Evolutionary conservation across 2,888 invertebrate genomes (phyloP), one percentile per base, ranked within the genome.

Genomic region (Drosophila yooni): DNA sequence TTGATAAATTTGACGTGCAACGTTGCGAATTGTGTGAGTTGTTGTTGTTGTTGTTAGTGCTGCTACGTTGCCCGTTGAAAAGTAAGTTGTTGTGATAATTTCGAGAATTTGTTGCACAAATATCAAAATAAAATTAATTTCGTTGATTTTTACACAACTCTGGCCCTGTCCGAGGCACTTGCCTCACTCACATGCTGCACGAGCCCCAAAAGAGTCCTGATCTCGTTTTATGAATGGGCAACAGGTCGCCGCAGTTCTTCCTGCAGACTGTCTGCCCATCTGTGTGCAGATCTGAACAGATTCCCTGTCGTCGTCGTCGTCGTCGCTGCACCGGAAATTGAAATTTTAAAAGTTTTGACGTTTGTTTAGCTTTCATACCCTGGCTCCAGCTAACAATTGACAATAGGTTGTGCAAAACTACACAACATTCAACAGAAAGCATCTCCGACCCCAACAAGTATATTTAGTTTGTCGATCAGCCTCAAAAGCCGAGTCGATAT

Each of bases 61-160:
- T 46, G 46, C 46, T 15, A 46, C 53, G 63, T 27, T 54, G 48
- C 60, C 43, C 51, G 64, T 64, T 80, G 88, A 89, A 77, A 86
- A 77, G 84, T 82, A 84, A 79, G 83, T 88, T 89, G 88, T 88
- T 88, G 87, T 89, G 87, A 89, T 88, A 85, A 83, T 88, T 89
- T 77, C 76, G 74, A 63, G 83, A 79, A 80, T 87, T 82, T 84
- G 86, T 79, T 84, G 88, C 77, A 70, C 79, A 89, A 87, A 86
- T 85, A 89, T 88, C 87, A 88, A 88, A 88, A 88, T 88, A 88
- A 88, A 89, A 88, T 88, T 88, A 88, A 89, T 89, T 83, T 88
- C 81, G 68, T 78, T 74, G 69, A 75, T 74, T 76, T 72, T 62
- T 65, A 69, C 67, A 79, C 68, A 71, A 27, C 34, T 34, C 21